Evolutionary conservation across 2,797 vertebrate species (phyloP).

Genomic region (Gobio occitaniae): DNA sequence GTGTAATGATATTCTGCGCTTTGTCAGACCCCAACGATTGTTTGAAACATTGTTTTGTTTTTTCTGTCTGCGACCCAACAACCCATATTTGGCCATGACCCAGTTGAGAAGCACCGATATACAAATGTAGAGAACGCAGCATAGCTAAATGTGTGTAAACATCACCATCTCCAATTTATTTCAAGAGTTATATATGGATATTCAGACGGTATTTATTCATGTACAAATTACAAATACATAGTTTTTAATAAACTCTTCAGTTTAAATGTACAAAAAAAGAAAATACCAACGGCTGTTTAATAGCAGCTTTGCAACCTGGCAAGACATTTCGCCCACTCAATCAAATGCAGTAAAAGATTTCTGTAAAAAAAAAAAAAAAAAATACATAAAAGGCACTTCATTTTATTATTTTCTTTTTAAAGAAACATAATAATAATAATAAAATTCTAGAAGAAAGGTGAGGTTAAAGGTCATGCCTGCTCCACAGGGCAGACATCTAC

Average conservation of each 20-base stretch:
- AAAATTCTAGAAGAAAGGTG: constrained; percentile 51
- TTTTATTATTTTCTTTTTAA: constrained; percentile 45
- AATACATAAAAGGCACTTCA: constrained; percentile 51
- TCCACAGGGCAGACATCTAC: constrained; percentile 87
- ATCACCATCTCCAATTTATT: constrained; percentile 87
- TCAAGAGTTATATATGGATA: constrained; percentile 88
- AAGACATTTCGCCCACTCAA: constrained; percentile 80
- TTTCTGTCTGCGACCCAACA: neutral
- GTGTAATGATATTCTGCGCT: neutral
- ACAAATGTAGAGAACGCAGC: neutral
- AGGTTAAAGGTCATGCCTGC: constrained; percentile 73
- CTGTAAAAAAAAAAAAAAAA: constrained; percentile 70
- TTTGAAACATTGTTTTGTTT: neutral
- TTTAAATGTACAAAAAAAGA: constrained; percentile 85
- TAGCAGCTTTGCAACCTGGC: constrained; percentile 91
- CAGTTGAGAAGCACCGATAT: neutral
- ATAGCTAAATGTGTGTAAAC: constrained; percentile 69
- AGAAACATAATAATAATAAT: constrained; percentile 33
- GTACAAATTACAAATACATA: constrained; percentile 89
- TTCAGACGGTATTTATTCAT: constrained; percentile 86
- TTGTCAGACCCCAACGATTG: neutral
- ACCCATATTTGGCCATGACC: neutral
- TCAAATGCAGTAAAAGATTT: constrained; percentile 79
- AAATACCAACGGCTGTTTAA: constrained; percentile 80
- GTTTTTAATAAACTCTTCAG: constrained; percentile 80